Conservation (phyloP, 2,797 vertebrate genomes). For the Arrhamphus sclerolepis region DNA sequence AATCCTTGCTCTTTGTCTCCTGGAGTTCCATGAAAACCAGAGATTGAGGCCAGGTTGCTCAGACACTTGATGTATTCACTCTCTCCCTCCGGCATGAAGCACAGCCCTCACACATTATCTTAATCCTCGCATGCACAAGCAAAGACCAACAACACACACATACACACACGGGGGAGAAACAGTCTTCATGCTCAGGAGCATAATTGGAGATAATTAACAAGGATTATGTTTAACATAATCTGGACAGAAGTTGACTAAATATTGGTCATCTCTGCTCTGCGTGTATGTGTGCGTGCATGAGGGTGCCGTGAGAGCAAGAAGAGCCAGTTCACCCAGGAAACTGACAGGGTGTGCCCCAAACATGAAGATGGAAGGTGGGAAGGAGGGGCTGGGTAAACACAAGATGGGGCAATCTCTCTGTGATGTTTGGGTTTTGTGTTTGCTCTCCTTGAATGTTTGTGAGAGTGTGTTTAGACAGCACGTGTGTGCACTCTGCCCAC, state of each 20-base stretch:
- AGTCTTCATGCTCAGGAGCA: slow-evolving; percentile 63
- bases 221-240: slow-evolving; percentile 79
- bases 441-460: slow-evolving; percentile 25
- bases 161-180: slow-evolving; percentile 45
- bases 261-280: slow-evolving; percentile 38
- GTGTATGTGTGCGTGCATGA: slow-evolving; percentile 12
- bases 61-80: slow-evolving; percentile 45
- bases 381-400: slow-evolving; percentile 72
- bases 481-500: slow-evolving; percentile 19
- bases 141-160: slow-evolving; percentile 29
- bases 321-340: slow-evolving; percentile 68
- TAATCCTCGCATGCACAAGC: slow-evolving; percentile 49
- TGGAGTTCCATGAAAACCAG: slow-evolving; percentile 63
- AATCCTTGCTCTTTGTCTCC: slow-evolving; percentile 51
- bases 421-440: slow-evolving; percentile 70
- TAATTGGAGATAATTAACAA: slow-evolving; percentile 76
- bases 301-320: slow-evolving; percentile 21
- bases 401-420: slow-evolving; percentile 62
- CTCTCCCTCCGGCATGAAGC: slow-evolving; percentile 43
- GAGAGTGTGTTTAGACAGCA: slow-evolving; percentile 23
- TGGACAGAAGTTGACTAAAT: slow-evolving; percentile 68
- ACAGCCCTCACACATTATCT: slow-evolving; percentile 46
- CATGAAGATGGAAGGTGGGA: slow-evolving; percentile 65
- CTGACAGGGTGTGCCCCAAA: slow-evolving; percentile 69
- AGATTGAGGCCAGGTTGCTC: slow-evolving; percentile 57